phyloP scores from a whole-genome alignment of 92 coral and sea anemone genomes.

The Actinernus sp. region DNA sequence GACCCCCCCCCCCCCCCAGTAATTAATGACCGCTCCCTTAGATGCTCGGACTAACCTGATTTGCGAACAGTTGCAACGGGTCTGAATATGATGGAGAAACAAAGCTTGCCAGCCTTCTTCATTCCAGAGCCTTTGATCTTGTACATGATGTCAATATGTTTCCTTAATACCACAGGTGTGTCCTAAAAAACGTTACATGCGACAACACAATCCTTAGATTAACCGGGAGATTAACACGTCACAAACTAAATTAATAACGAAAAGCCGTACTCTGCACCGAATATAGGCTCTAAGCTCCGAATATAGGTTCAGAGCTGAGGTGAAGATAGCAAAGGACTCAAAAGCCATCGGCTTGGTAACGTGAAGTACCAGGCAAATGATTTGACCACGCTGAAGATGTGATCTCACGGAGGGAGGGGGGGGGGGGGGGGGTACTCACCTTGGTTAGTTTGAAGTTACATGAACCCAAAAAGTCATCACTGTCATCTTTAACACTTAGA shows the following conservation, averaged over 20 bases:
- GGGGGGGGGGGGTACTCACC: constrained; percentile 35
- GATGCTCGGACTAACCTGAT: constrained; percentile 69
- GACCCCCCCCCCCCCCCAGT: not conserved
- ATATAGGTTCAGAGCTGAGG: too few species aligned
- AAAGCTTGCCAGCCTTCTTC: constrained; percentile 78
- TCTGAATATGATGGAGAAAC: constrained; percentile 78
- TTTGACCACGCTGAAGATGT: too few species aligned
- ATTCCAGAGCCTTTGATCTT: constrained; percentile 66
- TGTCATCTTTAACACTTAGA: constrained; percentile 65
- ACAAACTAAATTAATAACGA: too few species aligned
- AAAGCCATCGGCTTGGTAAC: too few species aligned
- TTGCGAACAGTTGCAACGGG: constrained; percentile 76
- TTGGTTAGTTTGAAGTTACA: constrained; percentile 72
- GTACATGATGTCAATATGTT: constrained; percentile 73
- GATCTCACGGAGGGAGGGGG: too few species aligned
- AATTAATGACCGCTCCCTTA: not conserved
- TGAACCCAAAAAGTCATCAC: constrained; percentile 83
- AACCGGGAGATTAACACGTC: too few species aligned
- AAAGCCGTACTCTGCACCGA: too few species aligned
- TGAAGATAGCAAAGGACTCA: too few species aligned
- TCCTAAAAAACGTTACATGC: constrained; percentile 28
- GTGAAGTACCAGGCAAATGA: too few species aligned
- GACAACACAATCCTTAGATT: not conserved
- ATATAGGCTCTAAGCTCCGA: too few species aligned
- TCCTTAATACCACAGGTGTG: constrained; percentile 60